Conservation (phyloP, 2,113 vertebrate species). For the Tachycineta bicolor region DNA sequence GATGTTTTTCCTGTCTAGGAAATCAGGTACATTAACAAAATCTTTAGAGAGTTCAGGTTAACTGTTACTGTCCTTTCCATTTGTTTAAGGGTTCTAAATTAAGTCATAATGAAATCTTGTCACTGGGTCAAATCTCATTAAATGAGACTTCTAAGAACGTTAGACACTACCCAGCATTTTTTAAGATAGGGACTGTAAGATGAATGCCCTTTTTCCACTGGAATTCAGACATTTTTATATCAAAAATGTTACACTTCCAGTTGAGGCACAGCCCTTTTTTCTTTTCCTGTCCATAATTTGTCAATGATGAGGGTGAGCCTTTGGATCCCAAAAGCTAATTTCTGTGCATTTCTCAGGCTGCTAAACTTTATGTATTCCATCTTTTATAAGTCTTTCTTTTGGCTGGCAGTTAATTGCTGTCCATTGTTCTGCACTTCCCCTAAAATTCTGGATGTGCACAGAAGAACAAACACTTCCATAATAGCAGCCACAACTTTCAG, state of each 20-base stretch:
- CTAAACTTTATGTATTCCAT: background rate
- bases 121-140: background rate
- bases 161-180: background rate
- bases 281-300: background rate
- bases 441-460: background rate
- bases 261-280: background rate
- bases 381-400: background rate
- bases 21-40: background rate
- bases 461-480: background rate
- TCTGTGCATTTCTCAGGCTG: background rate
- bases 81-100: background rate
- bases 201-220: rapidly evolving
- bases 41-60: background rate
- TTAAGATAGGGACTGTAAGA: background rate
- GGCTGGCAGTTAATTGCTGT: background rate
- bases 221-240: background rate
- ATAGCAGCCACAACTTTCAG: background rate
- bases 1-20: background rate
- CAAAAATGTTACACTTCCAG: background rate
- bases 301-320: background rate
- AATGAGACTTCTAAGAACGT: background rate
- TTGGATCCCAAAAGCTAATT: background rate
- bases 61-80: background rate
- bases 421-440: background rate
- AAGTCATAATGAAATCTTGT: background rate